Conservation (phyloP, 1,140 invertebrate genomes). For the Cryptotermes secundus region DNA sequence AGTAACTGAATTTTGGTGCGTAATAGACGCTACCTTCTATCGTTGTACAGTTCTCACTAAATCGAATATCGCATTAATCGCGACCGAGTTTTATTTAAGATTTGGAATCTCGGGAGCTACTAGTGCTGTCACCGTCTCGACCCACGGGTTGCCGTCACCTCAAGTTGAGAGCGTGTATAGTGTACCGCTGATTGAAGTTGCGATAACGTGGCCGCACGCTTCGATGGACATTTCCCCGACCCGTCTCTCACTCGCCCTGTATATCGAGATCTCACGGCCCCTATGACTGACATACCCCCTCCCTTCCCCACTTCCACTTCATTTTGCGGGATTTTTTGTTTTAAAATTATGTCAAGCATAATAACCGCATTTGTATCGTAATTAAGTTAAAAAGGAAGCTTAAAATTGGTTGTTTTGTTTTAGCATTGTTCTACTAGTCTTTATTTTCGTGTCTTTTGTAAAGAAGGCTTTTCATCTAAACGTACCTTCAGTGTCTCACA, state of each 20-base stretch:
- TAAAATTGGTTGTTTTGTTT: background rate
- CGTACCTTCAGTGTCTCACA: no score
- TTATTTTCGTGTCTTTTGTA: background rate
- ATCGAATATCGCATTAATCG: no score
- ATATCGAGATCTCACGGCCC: slow-evolving; percentile 13
- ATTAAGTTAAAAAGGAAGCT: background rate
- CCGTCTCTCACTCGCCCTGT: background rate
- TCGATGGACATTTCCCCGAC: slow-evolving; percentile 17
- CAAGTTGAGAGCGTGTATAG: slow-evolving; percentile 10
- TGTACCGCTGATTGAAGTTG: background rate
- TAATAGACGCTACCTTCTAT: no score
- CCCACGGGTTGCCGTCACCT: background rate
- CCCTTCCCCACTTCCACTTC: background rate
- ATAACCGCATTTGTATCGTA: slow-evolving; percentile 3
- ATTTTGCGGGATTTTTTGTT: background rate
- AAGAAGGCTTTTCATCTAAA: no score
- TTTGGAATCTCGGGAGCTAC: no score
- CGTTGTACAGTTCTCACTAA: no score
- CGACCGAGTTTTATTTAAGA: no score
- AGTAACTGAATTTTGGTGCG: no score
- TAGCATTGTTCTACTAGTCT: background rate
- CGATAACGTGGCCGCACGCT: background rate
- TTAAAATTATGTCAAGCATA: background rate
- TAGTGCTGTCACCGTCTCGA: background rate
- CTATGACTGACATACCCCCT: background rate